Base-by-base conservation (phyloP, 2,888 invertebrate genomes). In the Lasioglossum pauxillum region DNA sequence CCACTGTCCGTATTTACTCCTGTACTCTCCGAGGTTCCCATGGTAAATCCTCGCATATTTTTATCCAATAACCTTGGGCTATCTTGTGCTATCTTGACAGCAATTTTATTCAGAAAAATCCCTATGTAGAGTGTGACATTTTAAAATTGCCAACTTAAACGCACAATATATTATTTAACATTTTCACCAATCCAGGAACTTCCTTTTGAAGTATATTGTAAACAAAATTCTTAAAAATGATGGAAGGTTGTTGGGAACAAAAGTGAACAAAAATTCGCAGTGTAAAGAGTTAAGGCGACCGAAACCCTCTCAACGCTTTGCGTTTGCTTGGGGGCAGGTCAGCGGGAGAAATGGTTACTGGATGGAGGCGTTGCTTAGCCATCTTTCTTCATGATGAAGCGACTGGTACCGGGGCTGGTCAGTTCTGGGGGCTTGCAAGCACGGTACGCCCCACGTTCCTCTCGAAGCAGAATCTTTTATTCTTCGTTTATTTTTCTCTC, bases 381-480 rank as follows among this genome's bases (percentile, higher is more conserved):
- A 71, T 71, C 57, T 57, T 57, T 57, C 57, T 57, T 57, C 57
- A 57, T 57, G 57, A 57, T 57, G 57, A 57, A 57, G 57, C 57
- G 57, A 57, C 57, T 57, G 57, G 57, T n/a, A 57, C n/a, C 57
- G n/a, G 57, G n/a, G 57, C 10, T 57, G 14, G 8, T 19, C 12
- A n/a, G 71, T 31, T n/a, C 12, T 41, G 49, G 31, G 69, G 14
- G 57, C 57, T 57, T 12, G 57, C 57, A 57, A 57, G 57, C 57
- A 57, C n/a, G 57, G n/a, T 57, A 57, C 57, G 57, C 57, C 57
- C n/a, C 4, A n/a, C n/a, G 57, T 57, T 57, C 12, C n/a, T n/a
- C 57, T n/a, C 57, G n/a, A 57, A n/a, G 12, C n/a, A n/a, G n/a
- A 57, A 57, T 57, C 12, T 57, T n/a, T 57, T 12, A 57, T 57